Percentiles rank a stretch among this genome's conserved stretches.
phyloP scores from a whole-genome alignment of 2,888 invertebrate species.

The Sclerodermus sp. region DNA sequence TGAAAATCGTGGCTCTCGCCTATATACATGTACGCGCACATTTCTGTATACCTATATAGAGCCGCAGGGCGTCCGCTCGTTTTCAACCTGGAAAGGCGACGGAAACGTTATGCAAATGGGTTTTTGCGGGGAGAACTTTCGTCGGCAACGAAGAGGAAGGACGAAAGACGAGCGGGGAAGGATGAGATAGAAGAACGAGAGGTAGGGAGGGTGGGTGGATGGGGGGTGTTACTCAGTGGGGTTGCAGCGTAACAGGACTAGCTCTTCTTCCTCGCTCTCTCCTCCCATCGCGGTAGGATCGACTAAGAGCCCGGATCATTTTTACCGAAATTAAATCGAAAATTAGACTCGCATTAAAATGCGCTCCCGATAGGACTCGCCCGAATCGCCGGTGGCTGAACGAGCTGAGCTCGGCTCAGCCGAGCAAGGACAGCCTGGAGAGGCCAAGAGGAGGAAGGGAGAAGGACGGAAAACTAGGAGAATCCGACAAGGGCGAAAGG shows the following conservation, averaged over 20 bases:
- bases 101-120: slow-evolving; percentile 50
- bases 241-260: slow-evolving; percentile 17
- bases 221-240: slow-evolving; percentile 14
- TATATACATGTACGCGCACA: slow-evolving; percentile 11
- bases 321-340: slow-evolving; percentile 57
- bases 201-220: slow-evolving; percentile 3
- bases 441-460: slow-evolving; percentile 5
- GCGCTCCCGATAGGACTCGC: slow-evolving; percentile 46
- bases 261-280: not conserved
- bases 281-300: slow-evolving; percentile 23
- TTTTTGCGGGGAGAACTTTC: slow-evolving; percentile 43
- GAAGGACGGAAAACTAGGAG: slow-evolving; percentile 7
- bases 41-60: slow-evolving; percentile 22
- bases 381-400: slow-evolving; percentile 40
- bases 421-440: slow-evolving; percentile 22
- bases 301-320: slow-evolving; percentile 45
- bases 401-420: slow-evolving; percentile 13
- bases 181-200: slow-evolving; percentile 5
- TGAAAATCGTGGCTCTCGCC: slow-evolving; percentile 16
- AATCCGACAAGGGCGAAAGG: slow-evolving; percentile 14
- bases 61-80: slow-evolving; percentile 38
- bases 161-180: slow-evolving; percentile 8
- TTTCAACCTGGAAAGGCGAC: slow-evolving; percentile 47
- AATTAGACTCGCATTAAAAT: slow-evolving; percentile 55
- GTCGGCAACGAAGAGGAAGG: slow-evolving; percentile 25